Evolutionary conservation across 1,140 invertebrate species (phyloP), one percentile per base, ranked within the genome.

Genomic region (Drosophila lacertosa): DNA sequence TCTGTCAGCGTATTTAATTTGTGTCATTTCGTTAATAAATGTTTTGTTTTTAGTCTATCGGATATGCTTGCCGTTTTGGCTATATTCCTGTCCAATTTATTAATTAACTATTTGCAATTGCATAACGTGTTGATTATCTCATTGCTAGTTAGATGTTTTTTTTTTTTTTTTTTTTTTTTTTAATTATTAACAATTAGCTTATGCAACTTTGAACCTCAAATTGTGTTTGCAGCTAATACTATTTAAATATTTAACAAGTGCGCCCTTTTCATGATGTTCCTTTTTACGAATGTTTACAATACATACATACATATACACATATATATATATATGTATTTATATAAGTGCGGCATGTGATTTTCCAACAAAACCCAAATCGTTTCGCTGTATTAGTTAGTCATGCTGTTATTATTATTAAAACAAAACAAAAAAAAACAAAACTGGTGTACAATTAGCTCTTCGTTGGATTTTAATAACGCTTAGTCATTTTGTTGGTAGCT

Each of bases 141-240:
- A 40, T 54, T 40, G 51, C 20, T 54, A 40, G 47, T 62, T 37
- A 39, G 48, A n/a, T n/a, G n/a, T n/a, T n/a, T n/a, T n/a, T n/a
- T n/a, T n/a, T n/a, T n/a, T n/a, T n/a, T n/a, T n/a, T n/a, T n/a
- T n/a, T n/a, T n/a, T n/a, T n/a, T n/a, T 24, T 63, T 26, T 26
- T 54, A 53, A 62, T 54, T 48, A 54, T 53, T 44, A 18, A 9
- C 59, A 68, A 68, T 68, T 68, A 68, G 29, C 39, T 68, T 62
- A 68, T 68, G 65, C 26, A 68, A 68, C 33, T 24, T 24, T 1
- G 55, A 63, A 39, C 22, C 16, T n/a, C 9, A 47, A 33, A 33
- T 39, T 55, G 48, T 20, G 53, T 47, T 53, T 22, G n/a, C 16
- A 35, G 1, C 29, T 10, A 20, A 20, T 51, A 33, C 24, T 4